Conservation (phyloP, 2,888 invertebrate genomes). For the Panopea generosa region DNA sequence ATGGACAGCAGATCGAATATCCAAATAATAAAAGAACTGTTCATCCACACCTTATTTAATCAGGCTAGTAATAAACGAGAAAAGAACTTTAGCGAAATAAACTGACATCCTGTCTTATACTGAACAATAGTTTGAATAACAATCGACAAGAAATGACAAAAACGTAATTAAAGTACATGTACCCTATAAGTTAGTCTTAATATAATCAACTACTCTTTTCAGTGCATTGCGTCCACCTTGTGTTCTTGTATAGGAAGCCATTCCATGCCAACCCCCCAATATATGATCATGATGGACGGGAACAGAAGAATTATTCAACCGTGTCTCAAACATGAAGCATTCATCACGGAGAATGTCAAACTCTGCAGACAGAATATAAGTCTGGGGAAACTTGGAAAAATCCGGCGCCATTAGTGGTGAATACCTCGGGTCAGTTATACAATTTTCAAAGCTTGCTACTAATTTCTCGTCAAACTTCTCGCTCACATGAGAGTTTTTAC, state of each 20-base stretch:
- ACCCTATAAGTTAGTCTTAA: constrained; percentile 13
- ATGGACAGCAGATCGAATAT: too few species aligned
- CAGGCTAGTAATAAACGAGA: too few species aligned
- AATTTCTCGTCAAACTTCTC: background rate
- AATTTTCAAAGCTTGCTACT: constrained; percentile 29
- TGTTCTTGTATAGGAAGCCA: constrained; percentile 35
- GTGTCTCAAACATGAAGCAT: constrained; percentile 77
- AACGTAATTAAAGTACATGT: too few species aligned
- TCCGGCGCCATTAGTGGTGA: constrained; percentile 81
- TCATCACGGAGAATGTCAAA: constrained; percentile 84
- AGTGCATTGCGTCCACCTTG: constrained; percentile 7
- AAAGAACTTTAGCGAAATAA: too few species aligned
- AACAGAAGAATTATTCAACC: constrained; percentile 74
- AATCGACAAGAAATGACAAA: too few species aligned
- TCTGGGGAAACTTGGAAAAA: constrained; percentile 72
- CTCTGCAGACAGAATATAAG: constrained; percentile 81
- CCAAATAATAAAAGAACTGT: too few species aligned
- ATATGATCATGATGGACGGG: constrained; percentile 49
- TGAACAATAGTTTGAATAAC: too few species aligned
- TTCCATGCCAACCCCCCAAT: constrained; percentile 32
- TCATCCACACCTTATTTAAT: too few species aligned
- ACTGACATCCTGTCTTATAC: too few species aligned
- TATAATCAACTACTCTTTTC: background rate
- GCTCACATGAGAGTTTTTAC: background rate
- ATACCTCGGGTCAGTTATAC: constrained; percentile 65